Evolutionary conservation across 2,113 vertebrate species (phyloP).

Genomic region (Lagopus leucura): DNA sequence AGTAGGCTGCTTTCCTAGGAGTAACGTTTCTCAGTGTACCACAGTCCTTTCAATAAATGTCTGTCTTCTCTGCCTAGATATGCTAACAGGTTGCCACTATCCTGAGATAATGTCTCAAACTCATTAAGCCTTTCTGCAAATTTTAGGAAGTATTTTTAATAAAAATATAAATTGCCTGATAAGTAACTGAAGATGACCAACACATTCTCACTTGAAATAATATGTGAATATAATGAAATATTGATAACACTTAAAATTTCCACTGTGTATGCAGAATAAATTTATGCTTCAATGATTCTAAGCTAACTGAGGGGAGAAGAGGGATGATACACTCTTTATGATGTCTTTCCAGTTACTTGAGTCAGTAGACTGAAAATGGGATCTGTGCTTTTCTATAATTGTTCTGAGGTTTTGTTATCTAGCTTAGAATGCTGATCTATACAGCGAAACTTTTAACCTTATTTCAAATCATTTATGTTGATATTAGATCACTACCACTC

Average conservation of each 20-base stretch:
- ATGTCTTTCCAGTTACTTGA: not conserved
- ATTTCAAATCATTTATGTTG: not conserved
- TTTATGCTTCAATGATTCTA: not conserved
- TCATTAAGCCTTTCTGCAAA: not conserved
- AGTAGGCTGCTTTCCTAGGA: conserved; percentile 35
- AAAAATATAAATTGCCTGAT: not conserved
- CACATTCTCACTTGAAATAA: not conserved
- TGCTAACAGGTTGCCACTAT: not conserved
- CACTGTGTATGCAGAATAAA: not conserved
- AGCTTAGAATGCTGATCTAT: not conserved
- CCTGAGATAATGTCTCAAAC: conserved; percentile 9
- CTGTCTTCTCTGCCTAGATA: conserved; percentile 12
- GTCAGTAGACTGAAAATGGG: not conserved
- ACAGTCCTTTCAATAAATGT: conserved; percentile 23
- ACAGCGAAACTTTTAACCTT: not conserved
- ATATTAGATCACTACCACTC: not conserved
- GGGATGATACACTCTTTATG: not conserved
- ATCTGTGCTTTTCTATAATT: not conserved
- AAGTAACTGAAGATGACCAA: not conserved
- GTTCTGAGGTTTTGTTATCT: not conserved
- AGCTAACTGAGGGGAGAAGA: not conserved
- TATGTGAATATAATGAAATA: not conserved
- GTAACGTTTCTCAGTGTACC: conserved; percentile 21
- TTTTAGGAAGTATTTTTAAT: conserved; percentile 6
- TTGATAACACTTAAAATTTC: not conserved